These are phyloP conservation scores for Vireo griseus DNA, from an alignment of 2,797 vertebrate species.

Conservation along the genomic window DNA sequence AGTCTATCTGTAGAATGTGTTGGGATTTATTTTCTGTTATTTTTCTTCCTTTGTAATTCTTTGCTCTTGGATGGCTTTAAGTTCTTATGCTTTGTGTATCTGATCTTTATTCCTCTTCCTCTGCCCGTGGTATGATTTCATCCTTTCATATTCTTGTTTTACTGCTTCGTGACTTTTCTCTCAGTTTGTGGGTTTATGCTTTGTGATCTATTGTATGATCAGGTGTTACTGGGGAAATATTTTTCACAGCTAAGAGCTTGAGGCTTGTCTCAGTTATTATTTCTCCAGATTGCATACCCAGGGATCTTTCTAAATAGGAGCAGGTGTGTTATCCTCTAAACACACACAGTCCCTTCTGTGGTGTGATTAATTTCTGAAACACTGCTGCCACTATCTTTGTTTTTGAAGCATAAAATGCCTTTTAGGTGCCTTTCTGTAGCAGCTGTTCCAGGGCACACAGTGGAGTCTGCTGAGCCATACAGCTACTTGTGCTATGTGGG, in stretches of 20 bases:
- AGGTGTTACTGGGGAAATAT: neutral
- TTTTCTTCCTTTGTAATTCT: conserved; percentile 18
- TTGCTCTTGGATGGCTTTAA: conserved; percentile 22
- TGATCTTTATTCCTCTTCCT: conserved; percentile 3
- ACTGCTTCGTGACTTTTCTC: conserved; percentile 5
- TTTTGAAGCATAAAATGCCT: neutral
- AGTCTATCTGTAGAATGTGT: conserved; percentile 34
- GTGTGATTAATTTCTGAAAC: neutral
- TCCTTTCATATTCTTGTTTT: neutral
- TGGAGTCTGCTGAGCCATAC: neutral
- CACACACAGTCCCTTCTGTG: neutral
- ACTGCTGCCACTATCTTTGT: neutral
- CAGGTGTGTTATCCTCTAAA: neutral
- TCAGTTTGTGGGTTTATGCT: conserved; percentile 24
- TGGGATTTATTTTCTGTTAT: conserved; percentile 13
- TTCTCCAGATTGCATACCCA: neutral
- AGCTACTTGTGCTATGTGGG: neutral
- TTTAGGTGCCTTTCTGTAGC: neutral
- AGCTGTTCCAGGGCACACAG: neutral
- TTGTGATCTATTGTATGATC: neutral
- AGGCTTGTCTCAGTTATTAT: neutral
- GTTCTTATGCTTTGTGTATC: neutral
- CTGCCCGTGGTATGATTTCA: neutral
- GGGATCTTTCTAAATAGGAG: neutral
- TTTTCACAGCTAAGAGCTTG: neutral